A percentile compares a stretch with the other conserved stretches of the same genome.
phyloP scores from a whole-genome alignment of 2,113 vertebrate genomes.

The Emydura subglobosa region DNA sequence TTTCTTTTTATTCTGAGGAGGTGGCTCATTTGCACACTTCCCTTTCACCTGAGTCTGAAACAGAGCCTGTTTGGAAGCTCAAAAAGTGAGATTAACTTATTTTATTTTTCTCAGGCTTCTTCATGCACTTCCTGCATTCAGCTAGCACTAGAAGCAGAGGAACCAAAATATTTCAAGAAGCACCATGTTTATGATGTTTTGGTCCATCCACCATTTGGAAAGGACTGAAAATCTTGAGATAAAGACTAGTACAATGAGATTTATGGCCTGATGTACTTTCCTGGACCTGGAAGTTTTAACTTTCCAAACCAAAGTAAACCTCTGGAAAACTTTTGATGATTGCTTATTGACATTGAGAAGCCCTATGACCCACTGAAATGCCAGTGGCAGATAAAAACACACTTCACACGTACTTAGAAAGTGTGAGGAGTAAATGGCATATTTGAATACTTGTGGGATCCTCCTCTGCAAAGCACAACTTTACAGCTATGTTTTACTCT shows the following conservation, averaged over 20 bases:
- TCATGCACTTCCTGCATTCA: fast-evolving
- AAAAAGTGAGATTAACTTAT: not conserved
- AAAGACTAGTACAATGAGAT: not conserved
- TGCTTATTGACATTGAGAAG: fast-evolving
- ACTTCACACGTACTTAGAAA: fast-evolving
- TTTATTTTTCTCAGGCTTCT: not conserved
- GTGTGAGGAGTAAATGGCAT: not conserved
- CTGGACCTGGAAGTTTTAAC: not conserved
- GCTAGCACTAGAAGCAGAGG: not conserved
- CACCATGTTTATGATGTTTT: not conserved
- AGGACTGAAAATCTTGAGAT: not conserved
- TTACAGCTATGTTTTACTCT: fast-evolving
- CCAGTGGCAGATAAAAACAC: fast-evolving
- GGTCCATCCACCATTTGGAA: not conserved
- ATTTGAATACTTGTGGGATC: not conserved
- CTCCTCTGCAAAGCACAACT: fast-evolving
- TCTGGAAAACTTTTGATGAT: not conserved
- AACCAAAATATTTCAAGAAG: not conserved
- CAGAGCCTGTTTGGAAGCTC: not conserved
- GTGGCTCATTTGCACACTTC: not conserved
- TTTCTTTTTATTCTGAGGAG: not conserved
- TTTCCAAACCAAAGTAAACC: not conserved
- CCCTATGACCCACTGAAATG: fast-evolving
- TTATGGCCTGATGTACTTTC: not conserved
- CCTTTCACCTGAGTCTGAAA: not conserved